Base-by-base conservation (phyloP, 2,888 invertebrate genomes). In the Stegophylla sp. region DNA sequence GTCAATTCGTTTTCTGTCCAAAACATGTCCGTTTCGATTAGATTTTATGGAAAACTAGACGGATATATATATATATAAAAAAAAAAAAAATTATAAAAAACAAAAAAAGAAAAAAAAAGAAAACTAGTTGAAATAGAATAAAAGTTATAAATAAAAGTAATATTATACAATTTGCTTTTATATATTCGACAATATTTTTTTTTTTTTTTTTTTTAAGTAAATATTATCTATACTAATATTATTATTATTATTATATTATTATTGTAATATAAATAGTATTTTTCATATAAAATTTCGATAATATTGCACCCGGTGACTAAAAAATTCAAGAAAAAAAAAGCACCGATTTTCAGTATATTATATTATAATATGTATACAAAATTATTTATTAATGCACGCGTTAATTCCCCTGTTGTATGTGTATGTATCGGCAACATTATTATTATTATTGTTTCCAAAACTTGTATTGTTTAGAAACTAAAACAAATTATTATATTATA, bases 271-370 rank as follows among this genome's bases (percentile, higher is more conserved):
- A 23, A 51, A 48, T 67, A 67, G 67, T 53, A 45, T 56, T 77
- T 77, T 77, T 77, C 56, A 45, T 67, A 77, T n/a, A n/a, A n/a
- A n/a, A n/a, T 77, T 67, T 67, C 66, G 26, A 66, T 66, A 53
- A 66, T 53, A 76, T 76, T 41, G 75, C 75, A 76, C 75, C 41
- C 17, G n/a, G 41, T 51, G 23, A 51, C 51, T 23, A 26, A 41
- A 20, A n/a, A n/a, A n/a, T n/a, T n/a, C 20, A 15, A 12, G 17
- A 53, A 41, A 75, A 20, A 41, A 67, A 53, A 26, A 23, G 26
- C 73, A 73, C 59, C 9, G 7, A 26, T 59, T 23, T 76, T 59
- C 56, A 67, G 45, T 53, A 45, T 66, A 59, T 15, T 61, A 48
- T 63, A 45, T n/a, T 17, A 75, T 17, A 41, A 43, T 15, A 15